A percentile compares a stretch with the other conserved stretches of the same genome.
Conservation (phyloP, 92 coral and sea anemone genomes). For the Siderastrea radians region DNA sequence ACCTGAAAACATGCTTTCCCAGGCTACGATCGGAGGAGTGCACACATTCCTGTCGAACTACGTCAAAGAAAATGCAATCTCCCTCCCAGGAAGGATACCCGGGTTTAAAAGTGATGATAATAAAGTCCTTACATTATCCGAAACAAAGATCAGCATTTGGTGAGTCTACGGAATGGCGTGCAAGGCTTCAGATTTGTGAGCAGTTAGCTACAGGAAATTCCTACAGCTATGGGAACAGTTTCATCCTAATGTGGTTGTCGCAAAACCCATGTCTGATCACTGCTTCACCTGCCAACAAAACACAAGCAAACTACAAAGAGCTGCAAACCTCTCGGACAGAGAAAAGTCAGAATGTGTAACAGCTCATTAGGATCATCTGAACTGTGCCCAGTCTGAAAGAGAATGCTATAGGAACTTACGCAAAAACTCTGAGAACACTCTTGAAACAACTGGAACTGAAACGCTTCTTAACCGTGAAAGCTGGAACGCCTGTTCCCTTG, state of each 20-base stretch:
- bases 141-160: too few relatives aligned
- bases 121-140: too few relatives aligned
- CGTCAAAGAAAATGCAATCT: too few relatives aligned
- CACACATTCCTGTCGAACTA: too few relatives aligned
- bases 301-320: slow-evolving; percentile 32
- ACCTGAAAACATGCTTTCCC: too few relatives aligned
- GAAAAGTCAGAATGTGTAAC: slow-evolving; percentile 9
- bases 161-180: too few relatives aligned
- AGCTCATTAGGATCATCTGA: slow-evolving; percentile 7
- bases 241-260: background rate
- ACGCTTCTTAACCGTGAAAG: background rate
- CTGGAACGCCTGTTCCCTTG: slow-evolving; percentile 30
- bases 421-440: background rate
- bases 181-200: too few relatives aligned
- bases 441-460: background rate
- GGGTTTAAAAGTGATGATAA: too few relatives aligned
- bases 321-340: background rate
- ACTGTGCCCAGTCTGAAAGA: background rate
- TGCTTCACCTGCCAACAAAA: slow-evolving; percentile 38
- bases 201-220: too few relatives aligned
- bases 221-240: too few relatives aligned
- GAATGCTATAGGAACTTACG: slow-evolving; percentile 46
- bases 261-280: background rate
- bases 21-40: too few relatives aligned
- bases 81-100: too few relatives aligned